Evolutionary conservation across 2,113 vertebrate species (phyloP).

Genomic region (Lanius ludovicianus): DNA sequence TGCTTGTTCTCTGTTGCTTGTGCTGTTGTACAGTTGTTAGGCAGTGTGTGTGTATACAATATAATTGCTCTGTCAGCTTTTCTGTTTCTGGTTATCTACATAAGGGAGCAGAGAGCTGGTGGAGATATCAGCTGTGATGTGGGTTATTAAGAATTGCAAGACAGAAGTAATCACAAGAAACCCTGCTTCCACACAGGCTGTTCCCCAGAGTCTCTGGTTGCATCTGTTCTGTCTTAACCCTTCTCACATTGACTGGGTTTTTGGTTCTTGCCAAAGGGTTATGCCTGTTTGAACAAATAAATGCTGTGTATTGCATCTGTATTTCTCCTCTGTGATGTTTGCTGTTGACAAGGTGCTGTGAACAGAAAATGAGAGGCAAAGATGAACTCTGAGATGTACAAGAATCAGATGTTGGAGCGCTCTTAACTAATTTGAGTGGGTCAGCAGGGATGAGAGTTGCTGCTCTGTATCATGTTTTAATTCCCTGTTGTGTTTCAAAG

Average conservation of each 20-base stretch:
- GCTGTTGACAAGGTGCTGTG: not conserved
- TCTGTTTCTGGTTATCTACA: slow-evolving; percentile 18
- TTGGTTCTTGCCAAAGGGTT: not conserved
- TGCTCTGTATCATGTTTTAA: not conserved
- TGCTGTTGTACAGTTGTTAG: not conserved
- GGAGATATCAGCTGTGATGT: slow-evolving; percentile 30
- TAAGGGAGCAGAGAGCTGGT: not conserved
- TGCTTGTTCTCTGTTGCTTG: not conserved
- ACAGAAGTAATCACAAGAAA: slow-evolving; percentile 18
- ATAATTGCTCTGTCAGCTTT: not conserved
- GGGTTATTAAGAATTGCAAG: slow-evolving; percentile 16
- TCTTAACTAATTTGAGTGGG: not conserved
- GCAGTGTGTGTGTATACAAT: not conserved
- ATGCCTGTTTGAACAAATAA: not conserved
- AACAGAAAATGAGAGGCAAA: not conserved
- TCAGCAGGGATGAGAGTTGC: not conserved
- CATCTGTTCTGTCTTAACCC: not conserved
- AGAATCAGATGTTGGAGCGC: not conserved
- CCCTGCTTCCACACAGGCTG: not conserved
- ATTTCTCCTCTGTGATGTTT: not conserved
- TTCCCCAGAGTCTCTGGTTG: not conserved
- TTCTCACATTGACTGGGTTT: not conserved
- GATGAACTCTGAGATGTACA: not conserved
- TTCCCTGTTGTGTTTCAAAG: not conserved
- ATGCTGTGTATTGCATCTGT: not conserved